phyloP scores from a whole-genome alignment of 2,888 invertebrate genomes.

The Athalia rosae region DNA sequence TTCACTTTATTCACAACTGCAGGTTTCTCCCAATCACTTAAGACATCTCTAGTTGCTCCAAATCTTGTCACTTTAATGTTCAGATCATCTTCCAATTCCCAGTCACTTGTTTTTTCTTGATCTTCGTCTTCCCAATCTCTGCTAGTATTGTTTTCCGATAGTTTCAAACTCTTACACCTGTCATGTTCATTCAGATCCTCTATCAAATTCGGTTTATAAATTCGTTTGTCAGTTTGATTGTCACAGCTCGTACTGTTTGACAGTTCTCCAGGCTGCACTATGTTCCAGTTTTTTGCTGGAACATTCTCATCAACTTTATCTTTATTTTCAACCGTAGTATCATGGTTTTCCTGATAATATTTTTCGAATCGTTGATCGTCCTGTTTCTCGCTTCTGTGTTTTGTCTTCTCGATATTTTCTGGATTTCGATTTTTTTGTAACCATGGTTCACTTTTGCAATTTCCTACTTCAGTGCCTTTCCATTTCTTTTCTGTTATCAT shows the following conservation, averaged over 20 bases:
- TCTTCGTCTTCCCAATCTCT: conserved; percentile 32
- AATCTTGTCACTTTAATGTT: background rate
- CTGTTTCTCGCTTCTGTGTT: conserved; percentile 17
- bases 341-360: conserved; percentile 21
- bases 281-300: conserved; percentile 18
- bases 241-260: conserved; percentile 11
- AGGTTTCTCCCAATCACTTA: conserved; percentile 10
- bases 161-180: background rate
- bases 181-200: background rate
- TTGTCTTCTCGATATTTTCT: conserved; percentile 10
- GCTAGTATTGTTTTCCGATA: background rate
- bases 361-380: conserved; percentile 21
- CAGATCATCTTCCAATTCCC: conserved; percentile 20
- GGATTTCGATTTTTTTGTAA: background rate
- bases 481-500: background rate
- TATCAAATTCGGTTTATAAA: background rate
- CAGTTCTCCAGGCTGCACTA: conserved; percentile 9
- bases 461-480: background rate
- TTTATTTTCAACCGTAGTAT: conserved; percentile 11
- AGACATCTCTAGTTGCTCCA: background rate
- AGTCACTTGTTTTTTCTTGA: conserved; percentile 35
- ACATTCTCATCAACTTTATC: conserved; percentile 9
- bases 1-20: background rate
- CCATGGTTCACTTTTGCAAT: conserved; percentile 38
- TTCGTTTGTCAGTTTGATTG: background rate